phyloP scores from a whole-genome alignment of 2,113 vertebrate genomes.

The human (Homo sapiens) region GRCh38 chr3:14796501-14797000 shows the following conservation, averaged over 20 bases:
- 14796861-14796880: conserved; percentile 66
- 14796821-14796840: neutral
- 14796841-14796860: conserved; percentile 60
- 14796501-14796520: neutral
- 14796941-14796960: conserved; percentile 10
- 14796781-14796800: conserved; percentile 36
- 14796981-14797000: neutral
- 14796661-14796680: neutral
- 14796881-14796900: conserved; percentile 54
- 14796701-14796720: neutral
- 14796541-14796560: neutral
- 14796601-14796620: neutral
- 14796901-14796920: conserved; percentile 77
- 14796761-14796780: neutral
- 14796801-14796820: neutral
- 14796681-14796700: conserved; percentile 3
- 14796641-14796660: neutral
- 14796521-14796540: neutral
- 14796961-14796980: neutral
- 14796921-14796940: conserved; percentile 74
- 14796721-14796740: neutral
- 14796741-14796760: conserved; percentile 47
- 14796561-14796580: neutral
- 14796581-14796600: neutral
- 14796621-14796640: neutral